Conservation (phyloP, 2,797 vertebrate species). For the Muscicapa striata region DNA sequence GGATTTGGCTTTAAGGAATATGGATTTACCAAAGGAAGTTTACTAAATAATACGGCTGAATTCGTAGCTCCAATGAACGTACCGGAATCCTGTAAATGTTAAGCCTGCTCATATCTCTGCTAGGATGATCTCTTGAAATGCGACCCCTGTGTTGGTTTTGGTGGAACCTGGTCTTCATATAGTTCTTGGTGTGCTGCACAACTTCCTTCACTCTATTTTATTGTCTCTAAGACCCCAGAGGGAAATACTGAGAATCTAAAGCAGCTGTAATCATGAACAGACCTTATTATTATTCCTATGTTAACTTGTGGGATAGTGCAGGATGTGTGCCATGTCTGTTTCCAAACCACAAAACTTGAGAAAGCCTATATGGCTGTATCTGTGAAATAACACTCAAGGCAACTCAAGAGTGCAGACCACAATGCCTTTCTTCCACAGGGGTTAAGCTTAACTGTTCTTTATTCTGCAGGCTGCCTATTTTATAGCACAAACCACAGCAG, state of each 20-base stretch:
- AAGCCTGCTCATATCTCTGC: neutral
- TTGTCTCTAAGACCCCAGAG: neutral
- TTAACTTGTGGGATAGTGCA: conserved; percentile 25
- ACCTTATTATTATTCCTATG: neutral
- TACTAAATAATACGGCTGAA: neutral
- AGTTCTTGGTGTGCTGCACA: neutral
- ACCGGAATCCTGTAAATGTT: neutral
- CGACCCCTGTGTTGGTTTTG: neutral
- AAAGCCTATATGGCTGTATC: neutral
- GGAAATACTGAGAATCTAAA: conserved; percentile 3
- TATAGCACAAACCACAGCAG: neutral
- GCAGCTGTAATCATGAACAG: conserved; percentile 37
- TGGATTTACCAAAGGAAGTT: neutral
- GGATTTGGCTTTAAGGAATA: neutral
- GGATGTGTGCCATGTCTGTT: conserved; percentile 8
- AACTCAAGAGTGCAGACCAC: neutral
- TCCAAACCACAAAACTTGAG: conserved; percentile 34
- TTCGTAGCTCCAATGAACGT: neutral
- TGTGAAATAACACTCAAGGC: conserved; percentile 10
- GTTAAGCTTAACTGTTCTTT: neutral
- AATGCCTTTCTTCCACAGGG: neutral
- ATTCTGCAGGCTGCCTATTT: conserved; percentile 14
- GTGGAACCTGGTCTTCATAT: conserved; percentile 27
- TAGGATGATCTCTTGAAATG: neutral
- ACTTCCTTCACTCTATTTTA: conserved; percentile 4